phyloP scores from a whole-genome alignment of 2,113 vertebrate genomes.

The Theristicus caerulescens region DNA sequence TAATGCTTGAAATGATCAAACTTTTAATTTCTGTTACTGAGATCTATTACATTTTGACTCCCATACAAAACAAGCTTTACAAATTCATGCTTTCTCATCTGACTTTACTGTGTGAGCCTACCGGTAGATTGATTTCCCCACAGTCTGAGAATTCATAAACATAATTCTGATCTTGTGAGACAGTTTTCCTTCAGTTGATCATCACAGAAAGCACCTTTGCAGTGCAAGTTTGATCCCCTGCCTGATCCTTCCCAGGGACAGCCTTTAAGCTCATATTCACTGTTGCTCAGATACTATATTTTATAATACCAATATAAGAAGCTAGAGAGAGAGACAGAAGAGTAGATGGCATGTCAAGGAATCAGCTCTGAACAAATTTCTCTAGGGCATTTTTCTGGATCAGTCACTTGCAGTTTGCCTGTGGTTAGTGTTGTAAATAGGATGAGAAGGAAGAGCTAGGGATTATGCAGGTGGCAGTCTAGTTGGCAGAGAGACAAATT shows the following conservation, averaged over 20 bases:
- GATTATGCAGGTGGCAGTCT: not conserved
- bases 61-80: not conserved
- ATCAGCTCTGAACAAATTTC: not conserved
- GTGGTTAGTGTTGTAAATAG: conserved; percentile 30
- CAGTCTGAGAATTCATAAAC: not conserved
- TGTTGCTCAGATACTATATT: not conserved
- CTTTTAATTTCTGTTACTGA: not conserved
- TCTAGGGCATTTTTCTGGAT: conserved; percentile 14
- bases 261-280: not conserved
- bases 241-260: not conserved
- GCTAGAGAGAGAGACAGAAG: not conserved
- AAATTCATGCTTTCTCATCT: not conserved
- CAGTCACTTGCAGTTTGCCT: conserved; percentile 10
- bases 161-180: not conserved
- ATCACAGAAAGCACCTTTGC: not conserved
- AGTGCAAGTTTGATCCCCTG: not conserved
- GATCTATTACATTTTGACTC: not conserved
- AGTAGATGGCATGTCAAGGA: not conserved
- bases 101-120: not conserved
- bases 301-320: not conserved
- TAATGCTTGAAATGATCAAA: not conserved
- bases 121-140: not conserved
- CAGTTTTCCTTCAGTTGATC: not conserved
- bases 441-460: conserved; percentile 17
- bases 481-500: conserved; percentile 33